Evolutionary conservation across 1,140 invertebrate species (phyloP).

Genomic region (Dryas iulia): DNA sequence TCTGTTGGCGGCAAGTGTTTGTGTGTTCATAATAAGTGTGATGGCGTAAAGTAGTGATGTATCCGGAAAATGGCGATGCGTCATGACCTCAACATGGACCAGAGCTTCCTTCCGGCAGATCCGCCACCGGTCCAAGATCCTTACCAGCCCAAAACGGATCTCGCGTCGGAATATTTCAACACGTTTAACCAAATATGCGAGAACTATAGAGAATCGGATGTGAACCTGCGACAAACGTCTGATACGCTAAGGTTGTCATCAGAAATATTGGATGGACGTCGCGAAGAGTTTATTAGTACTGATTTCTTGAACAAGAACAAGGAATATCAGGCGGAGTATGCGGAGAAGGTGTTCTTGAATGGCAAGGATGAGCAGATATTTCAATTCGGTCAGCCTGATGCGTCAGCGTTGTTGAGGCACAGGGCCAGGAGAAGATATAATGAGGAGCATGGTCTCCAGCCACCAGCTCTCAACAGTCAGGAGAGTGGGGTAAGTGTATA

Average conservation of each 20-base stretch:
- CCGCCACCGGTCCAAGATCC: conserved; percentile 52
- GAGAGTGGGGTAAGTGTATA: conserved; percentile 76
- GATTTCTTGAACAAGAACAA: conserved; percentile 46
- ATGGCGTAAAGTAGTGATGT: conserved; percentile 23
- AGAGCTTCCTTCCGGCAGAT: conserved; percentile 61
- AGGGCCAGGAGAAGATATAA: conserved; percentile 61
- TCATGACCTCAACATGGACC: conserved; percentile 64
- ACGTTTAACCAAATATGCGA: conserved; percentile 74
- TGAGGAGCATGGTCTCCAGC: conserved; percentile 63
- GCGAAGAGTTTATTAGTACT: conserved; percentile 60
- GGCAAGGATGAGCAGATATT: conserved; percentile 65
- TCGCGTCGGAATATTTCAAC: conserved; percentile 71
- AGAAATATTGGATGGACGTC: conserved; percentile 62
- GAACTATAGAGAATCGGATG: conserved; percentile 62
- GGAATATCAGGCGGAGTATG: conserved; percentile 34
- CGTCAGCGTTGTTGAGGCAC: conserved; percentile 62
- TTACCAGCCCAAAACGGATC: conserved; percentile 56
- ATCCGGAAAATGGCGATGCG: conserved; percentile 40
- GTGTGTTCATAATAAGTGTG: neutral
- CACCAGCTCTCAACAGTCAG: conserved; percentile 61
- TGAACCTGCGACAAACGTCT: conserved; percentile 58
- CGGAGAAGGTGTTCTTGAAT: conserved; percentile 51
- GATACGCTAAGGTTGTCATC: conserved; percentile 58
- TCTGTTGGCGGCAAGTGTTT: neutral
- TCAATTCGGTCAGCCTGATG: conserved; percentile 70